Conservation (phyloP, 2,888 invertebrate genomes). For the Agrenia bidenticulata region DNA sequence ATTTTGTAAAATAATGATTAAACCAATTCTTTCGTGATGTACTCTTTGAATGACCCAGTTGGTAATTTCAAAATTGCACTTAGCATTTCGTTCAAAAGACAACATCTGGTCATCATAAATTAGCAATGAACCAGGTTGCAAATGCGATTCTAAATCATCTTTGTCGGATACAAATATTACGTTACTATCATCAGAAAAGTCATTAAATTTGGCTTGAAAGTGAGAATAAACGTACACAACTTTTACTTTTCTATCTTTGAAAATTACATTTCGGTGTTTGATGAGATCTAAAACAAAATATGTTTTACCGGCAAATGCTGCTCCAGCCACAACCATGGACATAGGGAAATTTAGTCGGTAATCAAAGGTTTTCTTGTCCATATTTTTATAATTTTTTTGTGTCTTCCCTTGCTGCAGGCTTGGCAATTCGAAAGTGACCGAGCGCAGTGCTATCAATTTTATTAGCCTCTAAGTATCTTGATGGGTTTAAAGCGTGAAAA, state of each 20-base stretch:
- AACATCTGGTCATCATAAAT: background rate
- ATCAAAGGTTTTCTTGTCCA: too few species aligned
- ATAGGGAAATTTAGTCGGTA: background rate
- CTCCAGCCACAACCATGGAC: background rate
- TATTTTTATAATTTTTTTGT: too few species aligned
- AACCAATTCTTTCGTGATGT: background rate
- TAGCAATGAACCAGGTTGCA: background rate
- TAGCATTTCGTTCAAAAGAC: background rate
- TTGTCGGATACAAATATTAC: background rate
- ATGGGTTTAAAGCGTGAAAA: background rate
- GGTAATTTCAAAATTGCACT: background rate
- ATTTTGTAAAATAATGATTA: background rate
- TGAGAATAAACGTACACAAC: slow-evolving; percentile 5
- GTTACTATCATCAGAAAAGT: too few species aligned
- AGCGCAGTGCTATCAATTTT: background rate
- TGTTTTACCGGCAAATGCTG: slow-evolving; percentile 1
- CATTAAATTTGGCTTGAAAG: slow-evolving; percentile 1
- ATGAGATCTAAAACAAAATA: background rate
- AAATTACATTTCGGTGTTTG: background rate
- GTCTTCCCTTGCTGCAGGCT: too few species aligned
- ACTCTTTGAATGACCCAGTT: background rate
- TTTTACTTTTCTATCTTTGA: background rate
- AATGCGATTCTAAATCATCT: background rate
- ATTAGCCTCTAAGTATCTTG: background rate
- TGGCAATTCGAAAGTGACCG: background rate